Evolutionary conservation across 2,888 invertebrate species (phyloP).

Genomic region (Blera fallax): DNA sequence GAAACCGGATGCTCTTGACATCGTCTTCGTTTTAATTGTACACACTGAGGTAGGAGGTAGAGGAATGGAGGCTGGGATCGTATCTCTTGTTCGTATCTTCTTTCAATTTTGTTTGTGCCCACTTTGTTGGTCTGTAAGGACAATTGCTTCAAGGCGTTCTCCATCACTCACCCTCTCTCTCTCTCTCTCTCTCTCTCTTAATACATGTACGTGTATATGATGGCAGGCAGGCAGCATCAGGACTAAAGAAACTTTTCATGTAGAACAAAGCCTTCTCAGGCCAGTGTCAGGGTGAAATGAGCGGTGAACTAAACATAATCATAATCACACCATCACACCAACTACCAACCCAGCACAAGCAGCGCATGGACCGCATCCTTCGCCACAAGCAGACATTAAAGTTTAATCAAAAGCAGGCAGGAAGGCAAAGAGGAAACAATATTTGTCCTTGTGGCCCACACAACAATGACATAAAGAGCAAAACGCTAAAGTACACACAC

Average conservation of each 20-base stretch:
- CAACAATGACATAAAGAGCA: background rate
- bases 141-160: constrained; percentile 27
- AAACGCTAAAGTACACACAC: background rate
- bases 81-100: constrained; percentile 15
- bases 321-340: constrained; percentile 43
- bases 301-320: constrained; percentile 62
- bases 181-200: too few relatives aligned
- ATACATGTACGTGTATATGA: background rate
- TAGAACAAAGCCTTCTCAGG: constrained; percentile 10
- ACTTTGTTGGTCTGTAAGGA: constrained; percentile 6
- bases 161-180: too few relatives aligned
- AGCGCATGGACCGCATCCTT: constrained; percentile 14
- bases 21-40: constrained; percentile 54
- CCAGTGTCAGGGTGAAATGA: constrained; percentile 63
- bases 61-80: background rate
- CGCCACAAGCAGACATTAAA: constrained; percentile 61
- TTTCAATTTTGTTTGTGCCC: constrained; percentile 37
- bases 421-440: constrained; percentile 39
- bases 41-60: too few relatives aligned
- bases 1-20: constrained; percentile 64
- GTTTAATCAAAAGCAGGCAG: constrained; percentile 63
- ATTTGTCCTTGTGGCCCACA: constrained; percentile 56
- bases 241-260: constrained; percentile 24
- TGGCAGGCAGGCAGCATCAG: background rate
- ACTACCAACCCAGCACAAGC: background rate